Evolutionary conservation across 2,888 invertebrate genomes (phyloP).

Genomic region (Lycia hirtaria): DNA sequence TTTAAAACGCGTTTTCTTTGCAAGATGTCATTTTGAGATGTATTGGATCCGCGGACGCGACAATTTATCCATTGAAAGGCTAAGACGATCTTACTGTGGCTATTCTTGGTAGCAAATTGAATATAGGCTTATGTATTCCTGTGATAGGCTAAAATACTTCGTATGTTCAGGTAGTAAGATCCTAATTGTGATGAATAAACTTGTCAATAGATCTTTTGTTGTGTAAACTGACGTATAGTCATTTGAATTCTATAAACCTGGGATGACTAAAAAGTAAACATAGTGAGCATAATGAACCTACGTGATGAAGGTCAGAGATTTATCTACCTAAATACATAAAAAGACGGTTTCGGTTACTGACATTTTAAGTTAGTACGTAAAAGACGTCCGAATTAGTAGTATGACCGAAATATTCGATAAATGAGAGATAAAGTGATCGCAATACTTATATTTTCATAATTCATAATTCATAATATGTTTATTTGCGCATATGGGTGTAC

Average conservation of each 20-base stretch:
- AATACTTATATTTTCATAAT: too few species aligned
- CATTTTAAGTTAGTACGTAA: too few species aligned
- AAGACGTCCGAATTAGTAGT: too few species aligned
- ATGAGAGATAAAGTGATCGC: too few species aligned
- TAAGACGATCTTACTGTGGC: constrained; percentile 27
- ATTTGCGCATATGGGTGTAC: too few species aligned
- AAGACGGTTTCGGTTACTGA: too few species aligned
- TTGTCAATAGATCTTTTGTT: constrained; percentile 5
- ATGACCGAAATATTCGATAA: too few species aligned
- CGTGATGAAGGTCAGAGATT: too few species aligned
- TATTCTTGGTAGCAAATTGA: constrained; percentile 21
- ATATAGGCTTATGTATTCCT: constrained; percentile 7
- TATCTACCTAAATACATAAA: too few species aligned
- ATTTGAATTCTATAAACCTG: background rate
- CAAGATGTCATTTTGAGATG: constrained; percentile 2
- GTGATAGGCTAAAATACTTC: background rate
- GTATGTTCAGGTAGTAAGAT: background rate
- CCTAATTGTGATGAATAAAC: background rate
- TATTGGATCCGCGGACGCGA: constrained; percentile 17
- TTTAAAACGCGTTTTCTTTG: background rate
- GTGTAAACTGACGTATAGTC: constrained; percentile 4
- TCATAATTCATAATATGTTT: too few species aligned
- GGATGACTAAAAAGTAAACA: too few species aligned
- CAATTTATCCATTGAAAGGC: constrained; percentile 47
- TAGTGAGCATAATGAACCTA: too few species aligned